A percentile compares a stretch with the other conserved stretches of the same genome.
These are phyloP conservation scores for Drosophila lacteicornis DNA, from an alignment of 1,140 invertebrate genomes.

Conservation along the genomic window DNA sequence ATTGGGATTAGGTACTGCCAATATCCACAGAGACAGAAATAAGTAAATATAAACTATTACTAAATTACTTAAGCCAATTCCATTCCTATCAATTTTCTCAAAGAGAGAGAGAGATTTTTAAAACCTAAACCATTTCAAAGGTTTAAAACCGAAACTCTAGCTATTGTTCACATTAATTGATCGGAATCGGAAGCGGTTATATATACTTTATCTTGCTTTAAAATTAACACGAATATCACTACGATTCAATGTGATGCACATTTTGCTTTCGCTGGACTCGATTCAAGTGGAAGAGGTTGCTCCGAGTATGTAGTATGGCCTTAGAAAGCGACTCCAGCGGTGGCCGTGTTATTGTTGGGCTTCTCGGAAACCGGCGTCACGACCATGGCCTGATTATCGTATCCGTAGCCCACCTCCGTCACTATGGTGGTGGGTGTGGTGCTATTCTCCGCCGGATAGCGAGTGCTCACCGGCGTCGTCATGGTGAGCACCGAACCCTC, in stretches of 20 bases:
- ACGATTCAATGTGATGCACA: slow-evolving; percentile 76
- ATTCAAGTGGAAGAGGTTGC: slow-evolving; percentile 3
- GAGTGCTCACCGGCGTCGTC: slow-evolving; percentile 78
- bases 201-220: slow-evolving; percentile 12
- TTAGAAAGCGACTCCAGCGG: slow-evolving; percentile 51
- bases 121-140: no score
- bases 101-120: no score
- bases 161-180: background rate
- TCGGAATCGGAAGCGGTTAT: background rate
- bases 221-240: slow-evolving; percentile 58
- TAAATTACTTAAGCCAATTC: background rate
- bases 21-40: background rate
- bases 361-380: slow-evolving; percentile 79
- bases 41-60: background rate
- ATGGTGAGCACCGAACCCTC: slow-evolving; percentile 79
- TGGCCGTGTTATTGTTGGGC: slow-evolving; percentile 30
- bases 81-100: slow-evolving; percentile 5
- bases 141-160: background rate
- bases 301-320: slow-evolving; percentile 7
- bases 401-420: slow-evolving; percentile 74
- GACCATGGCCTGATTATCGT: slow-evolving; percentile 81
- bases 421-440: slow-evolving; percentile 74
- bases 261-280: slow-evolving; percentile 37
- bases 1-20: background rate
- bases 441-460: slow-evolving; percentile 82